Conservation (phyloP, 2,113 vertebrate genomes). For the Gavia stellata region DNA sequence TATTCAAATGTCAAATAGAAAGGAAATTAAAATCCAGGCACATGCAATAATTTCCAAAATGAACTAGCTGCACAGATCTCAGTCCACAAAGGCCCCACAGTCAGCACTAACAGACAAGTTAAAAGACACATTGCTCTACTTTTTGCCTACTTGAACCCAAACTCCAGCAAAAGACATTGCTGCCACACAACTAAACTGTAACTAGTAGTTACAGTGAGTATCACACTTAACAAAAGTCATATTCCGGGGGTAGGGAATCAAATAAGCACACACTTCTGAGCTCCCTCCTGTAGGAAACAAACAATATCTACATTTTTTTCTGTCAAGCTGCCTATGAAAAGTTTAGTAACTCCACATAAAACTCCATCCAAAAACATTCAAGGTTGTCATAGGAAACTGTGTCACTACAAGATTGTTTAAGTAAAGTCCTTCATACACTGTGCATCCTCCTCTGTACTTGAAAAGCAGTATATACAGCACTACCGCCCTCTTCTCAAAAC, state of each 20-base stretch:
- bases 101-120: not conserved
- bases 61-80: not conserved
- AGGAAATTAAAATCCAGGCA: not conserved
- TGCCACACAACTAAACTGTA: not conserved
- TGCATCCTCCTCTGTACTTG: not conserved
- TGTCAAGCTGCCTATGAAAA: not conserved
- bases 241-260: not conserved
- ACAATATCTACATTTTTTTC: not conserved
- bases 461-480: not conserved
- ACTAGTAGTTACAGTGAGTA: not conserved
- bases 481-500: not conserved
- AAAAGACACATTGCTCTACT: not conserved
- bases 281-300: not conserved
- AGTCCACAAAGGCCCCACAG: not conserved
- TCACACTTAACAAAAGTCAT: not conserved
- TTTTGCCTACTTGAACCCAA: not conserved
- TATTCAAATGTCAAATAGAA: not conserved
- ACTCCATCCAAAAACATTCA: not conserved
- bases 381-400: not conserved
- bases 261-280: not conserved
- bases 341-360: not conserved
- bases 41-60: not conserved
- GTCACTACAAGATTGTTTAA: not conserved
- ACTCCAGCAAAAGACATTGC: not conserved
- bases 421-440: not conserved